These are phyloP conservation scores for Bombus pascuorum DNA, from an alignment of 1,140 invertebrate species.

Conservation along the genomic window DNA sequence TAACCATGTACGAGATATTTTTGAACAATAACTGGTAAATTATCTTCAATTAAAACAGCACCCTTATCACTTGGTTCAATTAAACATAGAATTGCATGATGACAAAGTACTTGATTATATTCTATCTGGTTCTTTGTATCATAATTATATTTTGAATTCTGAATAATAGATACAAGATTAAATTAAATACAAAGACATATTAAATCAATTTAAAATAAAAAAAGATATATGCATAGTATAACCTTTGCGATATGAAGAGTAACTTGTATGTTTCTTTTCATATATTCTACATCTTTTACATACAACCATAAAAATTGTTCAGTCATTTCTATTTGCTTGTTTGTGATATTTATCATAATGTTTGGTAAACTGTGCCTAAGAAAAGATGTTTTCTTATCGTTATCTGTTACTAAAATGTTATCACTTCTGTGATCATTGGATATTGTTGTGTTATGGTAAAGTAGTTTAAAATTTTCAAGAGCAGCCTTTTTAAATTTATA, in stretches of 20 bases:
- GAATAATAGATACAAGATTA: background rate
- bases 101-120: conserved; percentile 49
- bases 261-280: conserved; percentile 63
- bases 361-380: conserved; percentile 7
- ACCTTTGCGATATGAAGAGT: conserved; percentile 68
- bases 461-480: background rate
- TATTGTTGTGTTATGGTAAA: background rate
- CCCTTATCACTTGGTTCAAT: conserved; percentile 71
- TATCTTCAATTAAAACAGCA: conserved; percentile 63
- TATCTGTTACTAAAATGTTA: background rate
- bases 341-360: conserved; percentile 23
- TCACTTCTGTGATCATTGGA: background rate
- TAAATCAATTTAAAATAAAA: conserved; percentile 12
- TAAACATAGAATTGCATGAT: conserved; percentile 67
- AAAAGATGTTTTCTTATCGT: background rate
- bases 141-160: conserved; percentile 1
- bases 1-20: conserved; percentile 60
- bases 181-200: background rate
- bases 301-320: conserved; percentile 58
- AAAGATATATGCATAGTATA: background rate
- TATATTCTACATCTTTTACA: conserved; percentile 51
- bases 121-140: background rate
- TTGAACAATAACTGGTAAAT: conserved; percentile 56
- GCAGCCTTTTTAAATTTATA: background rate
- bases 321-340: conserved; percentile 55